A percentile compares a stretch with the other conserved stretches of the same genome.
Conservation (phyloP, 2,797 vertebrate species). For the Leucoraja ocellata region DNA sequence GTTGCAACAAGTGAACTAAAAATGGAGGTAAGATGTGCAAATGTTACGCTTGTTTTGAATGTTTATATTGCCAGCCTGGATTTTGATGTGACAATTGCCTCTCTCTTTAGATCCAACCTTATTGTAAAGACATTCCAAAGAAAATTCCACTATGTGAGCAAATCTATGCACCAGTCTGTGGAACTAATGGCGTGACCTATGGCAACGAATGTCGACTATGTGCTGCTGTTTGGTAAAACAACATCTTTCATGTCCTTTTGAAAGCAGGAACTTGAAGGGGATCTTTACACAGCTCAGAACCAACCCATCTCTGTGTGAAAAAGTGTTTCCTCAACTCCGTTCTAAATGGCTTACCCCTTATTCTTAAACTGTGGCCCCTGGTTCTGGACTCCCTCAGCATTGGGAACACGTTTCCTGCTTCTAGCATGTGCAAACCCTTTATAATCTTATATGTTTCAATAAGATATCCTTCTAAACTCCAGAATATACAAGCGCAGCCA, state of each 20-base stretch:
- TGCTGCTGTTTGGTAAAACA: background rate
- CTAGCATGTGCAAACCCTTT: too few species aligned
- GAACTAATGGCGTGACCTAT: background rate
- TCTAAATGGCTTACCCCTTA: too few species aligned
- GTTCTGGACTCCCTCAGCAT: too few species aligned
- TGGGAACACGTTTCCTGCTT: too few species aligned
- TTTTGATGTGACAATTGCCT: background rate
- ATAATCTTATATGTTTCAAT: too few species aligned
- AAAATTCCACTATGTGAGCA: background rate
- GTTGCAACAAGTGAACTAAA: background rate
- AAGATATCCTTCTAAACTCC: too few species aligned
- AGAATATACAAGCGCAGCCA: too few species aligned
- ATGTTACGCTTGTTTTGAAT: background rate
- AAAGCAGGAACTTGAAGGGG: background rate
- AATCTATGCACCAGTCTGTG: background rate
- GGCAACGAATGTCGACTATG: background rate
- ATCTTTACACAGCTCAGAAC: background rate
- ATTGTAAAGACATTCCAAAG: background rate
- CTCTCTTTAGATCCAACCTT: background rate
- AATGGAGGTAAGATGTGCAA: background rate
- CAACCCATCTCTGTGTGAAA: background rate
- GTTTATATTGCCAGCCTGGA: background rate
- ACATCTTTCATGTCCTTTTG: background rate
- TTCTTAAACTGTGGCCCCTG: too few species aligned
- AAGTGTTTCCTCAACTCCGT: too few species aligned